Percentiles rank a stretch among this genome's conserved stretches.
Evolutionary conservation across 2,888 invertebrate species (phyloP).

Genomic region (Conistra vaccinii): DNA sequence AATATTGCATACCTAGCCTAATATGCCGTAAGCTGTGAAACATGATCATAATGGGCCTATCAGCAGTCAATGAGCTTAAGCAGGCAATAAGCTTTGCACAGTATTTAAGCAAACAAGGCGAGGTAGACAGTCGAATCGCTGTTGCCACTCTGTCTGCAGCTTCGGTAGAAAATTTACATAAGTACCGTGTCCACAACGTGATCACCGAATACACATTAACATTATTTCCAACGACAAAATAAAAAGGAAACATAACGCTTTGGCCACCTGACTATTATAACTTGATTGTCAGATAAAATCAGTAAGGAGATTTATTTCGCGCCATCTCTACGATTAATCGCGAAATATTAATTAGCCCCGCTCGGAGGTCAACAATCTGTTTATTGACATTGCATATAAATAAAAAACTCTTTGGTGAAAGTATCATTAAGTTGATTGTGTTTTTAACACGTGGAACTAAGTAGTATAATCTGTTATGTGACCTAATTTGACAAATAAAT

Average conservation of each 20-base stretch:
- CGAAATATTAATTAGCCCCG: constrained; percentile 83
- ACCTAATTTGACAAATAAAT: constrained; percentile 16
- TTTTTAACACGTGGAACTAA: constrained; percentile 35
- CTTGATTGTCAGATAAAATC: constrained; percentile 76
- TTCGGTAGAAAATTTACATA: constrained; percentile 81
- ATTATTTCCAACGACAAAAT: constrained; percentile 79
- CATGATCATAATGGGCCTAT: background rate
- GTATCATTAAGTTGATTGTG: constrained; percentile 47
- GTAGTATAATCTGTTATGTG: constrained; percentile 16
- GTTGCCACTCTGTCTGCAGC: constrained; percentile 88
- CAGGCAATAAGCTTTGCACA: constrained; percentile 5
- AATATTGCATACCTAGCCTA: constrained; percentile 3
- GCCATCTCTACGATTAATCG: constrained; percentile 78
- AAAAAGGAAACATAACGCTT: constrained; percentile 76
- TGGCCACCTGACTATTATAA: constrained; percentile 81
- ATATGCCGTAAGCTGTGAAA: background rate
- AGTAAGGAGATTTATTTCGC: constrained; percentile 81
- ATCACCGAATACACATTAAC: constrained; percentile 79
- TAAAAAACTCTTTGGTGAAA: constrained; percentile 48
- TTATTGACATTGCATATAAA: constrained; percentile 71
- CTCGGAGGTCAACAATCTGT: constrained; percentile 81
- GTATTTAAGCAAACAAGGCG: constrained; percentile 56
- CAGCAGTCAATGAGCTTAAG: background rate
- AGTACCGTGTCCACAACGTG: constrained; percentile 79
- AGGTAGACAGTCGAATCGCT: constrained; percentile 64